Percentiles rank a stretch among this genome's conserved stretches.
Evolutionary conservation across 2,113 vertebrate genomes (phyloP).

Genomic region (Pygoscelis adeliae): DNA sequence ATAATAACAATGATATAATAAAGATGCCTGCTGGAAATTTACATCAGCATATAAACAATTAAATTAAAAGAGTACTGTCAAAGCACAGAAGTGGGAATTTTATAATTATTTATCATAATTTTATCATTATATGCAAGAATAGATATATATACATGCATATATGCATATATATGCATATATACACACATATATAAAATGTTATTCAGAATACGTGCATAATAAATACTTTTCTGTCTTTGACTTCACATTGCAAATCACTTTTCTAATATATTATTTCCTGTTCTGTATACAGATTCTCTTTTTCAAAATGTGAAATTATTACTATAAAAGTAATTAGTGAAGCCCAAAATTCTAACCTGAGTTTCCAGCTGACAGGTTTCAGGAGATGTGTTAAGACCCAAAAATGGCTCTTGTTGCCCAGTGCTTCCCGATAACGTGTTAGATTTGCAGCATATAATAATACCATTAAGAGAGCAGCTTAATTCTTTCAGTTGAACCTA

Average conservation of each 20-base stretch:
- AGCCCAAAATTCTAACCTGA: not conserved
- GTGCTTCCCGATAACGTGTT: not conserved
- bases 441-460: not conserved
- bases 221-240: not conserved
- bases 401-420: not conserved
- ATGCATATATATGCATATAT: not conserved
- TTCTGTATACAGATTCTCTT: not conserved
- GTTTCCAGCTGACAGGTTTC: not conserved
- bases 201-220: not conserved
- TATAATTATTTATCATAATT: not conserved
- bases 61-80: not conserved
- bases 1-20: not conserved
- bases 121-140: not conserved
- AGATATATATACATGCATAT: not conserved
- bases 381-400: not conserved
- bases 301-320: not conserved
- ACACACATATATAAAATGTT: not conserved
- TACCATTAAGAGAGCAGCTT: not conserved
- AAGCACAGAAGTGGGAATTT: not conserved
- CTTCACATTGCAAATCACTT: not conserved
- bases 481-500: not conserved
- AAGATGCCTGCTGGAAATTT: not conserved
- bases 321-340: not conserved
- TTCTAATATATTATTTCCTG: not conserved
- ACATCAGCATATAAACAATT: not conserved